Evolutionary conservation across 2,797 vertebrate genomes (phyloP).

Genomic region (Xiphophorus birchmanni): DNA sequence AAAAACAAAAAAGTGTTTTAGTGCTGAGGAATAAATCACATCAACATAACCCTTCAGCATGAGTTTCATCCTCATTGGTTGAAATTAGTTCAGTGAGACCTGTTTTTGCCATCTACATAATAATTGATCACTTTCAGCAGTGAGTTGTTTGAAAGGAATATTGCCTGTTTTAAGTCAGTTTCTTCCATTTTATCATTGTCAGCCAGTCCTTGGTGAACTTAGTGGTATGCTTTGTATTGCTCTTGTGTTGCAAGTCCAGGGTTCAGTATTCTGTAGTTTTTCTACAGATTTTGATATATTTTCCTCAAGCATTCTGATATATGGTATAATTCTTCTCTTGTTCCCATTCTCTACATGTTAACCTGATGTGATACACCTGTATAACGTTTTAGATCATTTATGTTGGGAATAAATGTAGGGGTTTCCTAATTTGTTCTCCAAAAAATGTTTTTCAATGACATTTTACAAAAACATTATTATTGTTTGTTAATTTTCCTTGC

Average conservation of each 20-base stretch:
- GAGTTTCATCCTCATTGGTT: neutral
- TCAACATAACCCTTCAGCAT: neutral
- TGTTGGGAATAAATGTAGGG: neutral
- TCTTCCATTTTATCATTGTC: neutral
- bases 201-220: neutral
- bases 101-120: neutral
- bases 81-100: neutral
- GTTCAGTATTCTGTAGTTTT: neutral
- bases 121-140: neutral
- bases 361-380: neutral
- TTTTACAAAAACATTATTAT: neutral
- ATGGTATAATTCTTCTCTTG: neutral
- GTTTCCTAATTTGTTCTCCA: neutral
- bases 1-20: neutral
- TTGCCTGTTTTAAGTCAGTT: neutral
- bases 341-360: neutral
- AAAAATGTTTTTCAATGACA: neutral
- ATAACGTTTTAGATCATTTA: neutral
- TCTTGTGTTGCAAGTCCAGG: neutral
- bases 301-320: neutral
- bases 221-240: neutral
- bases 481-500: neutral
- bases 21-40: neutral
- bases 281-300: neutral
- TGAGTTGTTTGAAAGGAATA: neutral